Percentiles rank a stretch among this genome's conserved stretches.
Conservation (phyloP, 1,140 invertebrate species). For the Mesaphorura yosii region DNA sequence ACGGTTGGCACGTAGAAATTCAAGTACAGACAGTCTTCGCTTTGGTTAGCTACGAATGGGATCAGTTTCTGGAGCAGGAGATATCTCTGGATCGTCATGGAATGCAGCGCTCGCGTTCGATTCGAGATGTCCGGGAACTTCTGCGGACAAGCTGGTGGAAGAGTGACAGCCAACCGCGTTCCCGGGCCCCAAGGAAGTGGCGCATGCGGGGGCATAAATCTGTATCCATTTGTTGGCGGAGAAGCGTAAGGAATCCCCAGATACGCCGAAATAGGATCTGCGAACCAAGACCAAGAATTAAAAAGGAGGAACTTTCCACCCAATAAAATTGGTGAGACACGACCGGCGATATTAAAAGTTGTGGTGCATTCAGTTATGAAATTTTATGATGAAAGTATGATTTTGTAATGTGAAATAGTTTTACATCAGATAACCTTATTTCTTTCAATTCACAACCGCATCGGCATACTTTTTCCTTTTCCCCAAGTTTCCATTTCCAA, state of each 20-base stretch:
- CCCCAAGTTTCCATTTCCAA: too few species aligned
- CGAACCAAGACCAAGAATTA: slow-evolving; percentile 8
- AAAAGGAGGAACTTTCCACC: neutral
- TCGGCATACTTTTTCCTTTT: too few species aligned
- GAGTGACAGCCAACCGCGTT: slow-evolving; percentile 57
- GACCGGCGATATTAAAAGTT: neutral
- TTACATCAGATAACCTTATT: too few species aligned
- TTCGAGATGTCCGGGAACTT: slow-evolving; percentile 57
- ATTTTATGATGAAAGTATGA: neutral
- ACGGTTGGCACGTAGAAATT: slow-evolving; percentile 41
- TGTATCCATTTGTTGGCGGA: slow-evolving; percentile 28
- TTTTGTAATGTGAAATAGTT: too few species aligned
- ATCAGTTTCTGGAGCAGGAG: slow-evolving; percentile 51
- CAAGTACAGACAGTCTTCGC: slow-evolving; percentile 78
- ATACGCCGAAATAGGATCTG: slow-evolving; percentile 27
- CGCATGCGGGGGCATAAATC: slow-evolving; percentile 30
- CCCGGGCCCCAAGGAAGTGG: slow-evolving; percentile 50
- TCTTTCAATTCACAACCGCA: too few species aligned
- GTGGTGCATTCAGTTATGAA: neutral
- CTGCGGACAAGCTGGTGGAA: slow-evolving; percentile 66
- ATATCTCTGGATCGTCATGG: slow-evolving; percentile 57
- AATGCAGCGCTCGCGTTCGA: slow-evolving; percentile 50
- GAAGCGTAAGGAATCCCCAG: slow-evolving; percentile 28
- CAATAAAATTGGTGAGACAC: neutral
- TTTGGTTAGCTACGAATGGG: slow-evolving; percentile 60